phyloP scores from a whole-genome alignment of 2,888 invertebrate genomes.

The Pammene aurita region DNA sequence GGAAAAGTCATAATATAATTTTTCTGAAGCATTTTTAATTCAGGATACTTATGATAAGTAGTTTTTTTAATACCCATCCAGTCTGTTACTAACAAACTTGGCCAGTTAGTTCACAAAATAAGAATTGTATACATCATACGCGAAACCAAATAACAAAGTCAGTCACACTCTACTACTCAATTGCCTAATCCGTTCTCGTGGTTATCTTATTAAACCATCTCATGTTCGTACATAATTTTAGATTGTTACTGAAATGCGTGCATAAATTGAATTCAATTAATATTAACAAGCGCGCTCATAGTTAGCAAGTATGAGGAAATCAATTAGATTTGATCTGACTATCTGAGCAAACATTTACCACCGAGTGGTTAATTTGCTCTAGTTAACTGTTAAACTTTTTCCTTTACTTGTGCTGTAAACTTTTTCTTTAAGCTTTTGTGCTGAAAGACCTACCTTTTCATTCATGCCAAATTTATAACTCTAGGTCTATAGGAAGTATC shows the following conservation, averaged over 20 bases:
- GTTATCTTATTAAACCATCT: conserved; percentile 62
- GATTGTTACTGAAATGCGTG: conserved; percentile 41
- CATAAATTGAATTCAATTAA: conserved; percentile 40
- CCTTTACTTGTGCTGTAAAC: neutral
- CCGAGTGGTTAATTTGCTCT: conserved; percentile 31
- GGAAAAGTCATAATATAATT: too few species aligned
- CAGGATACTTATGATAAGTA: too few species aligned
- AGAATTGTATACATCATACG: neutral
- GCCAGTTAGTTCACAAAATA: too few species aligned
- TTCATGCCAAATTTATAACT: too few species aligned
- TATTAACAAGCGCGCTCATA: conserved; percentile 33
- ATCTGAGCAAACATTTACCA: conserved; percentile 16
- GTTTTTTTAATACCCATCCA: too few species aligned
- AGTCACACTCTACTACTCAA: conserved; percentile 21
- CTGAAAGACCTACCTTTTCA: too few species aligned
- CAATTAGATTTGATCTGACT: conserved; percentile 25
- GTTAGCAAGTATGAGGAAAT: conserved; percentile 33
- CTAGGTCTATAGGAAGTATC: too few species aligned
- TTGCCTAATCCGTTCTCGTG: conserved; percentile 27
- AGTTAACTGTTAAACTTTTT: conserved; percentile 23
- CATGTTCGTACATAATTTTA: conserved; percentile 44
- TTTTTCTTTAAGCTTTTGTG: too few species aligned
- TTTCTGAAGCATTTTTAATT: too few species aligned
- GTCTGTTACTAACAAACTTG: too few species aligned
- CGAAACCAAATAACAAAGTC: conserved; percentile 11